phyloP scores from a whole-genome alignment of 2,797 vertebrate genomes.

The Argentina silus region DNA sequence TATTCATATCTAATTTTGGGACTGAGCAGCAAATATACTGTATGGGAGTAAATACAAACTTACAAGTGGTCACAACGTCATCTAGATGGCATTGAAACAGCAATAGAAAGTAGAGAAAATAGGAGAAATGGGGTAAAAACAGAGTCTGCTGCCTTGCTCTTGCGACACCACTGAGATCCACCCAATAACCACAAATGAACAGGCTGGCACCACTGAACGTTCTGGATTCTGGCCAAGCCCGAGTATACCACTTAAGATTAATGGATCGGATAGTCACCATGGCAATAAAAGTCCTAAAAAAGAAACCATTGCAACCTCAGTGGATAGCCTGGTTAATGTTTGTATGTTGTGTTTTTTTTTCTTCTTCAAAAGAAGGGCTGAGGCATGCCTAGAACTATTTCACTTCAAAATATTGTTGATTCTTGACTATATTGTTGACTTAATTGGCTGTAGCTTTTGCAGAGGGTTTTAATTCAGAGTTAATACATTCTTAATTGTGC shows the following conservation, averaged over 20 bases:
- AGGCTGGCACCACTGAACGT: slow-evolving; percentile 57
- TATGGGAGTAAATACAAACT: neutral
- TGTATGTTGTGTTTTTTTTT: slow-evolving; percentile 16
- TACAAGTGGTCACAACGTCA: neutral
- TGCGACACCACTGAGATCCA: slow-evolving; percentile 63
- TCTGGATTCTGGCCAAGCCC: slow-evolving; percentile 52
- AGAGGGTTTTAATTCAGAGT: too few relatives aligned
- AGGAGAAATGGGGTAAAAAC: slow-evolving; percentile 37
- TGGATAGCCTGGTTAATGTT: slow-evolving; percentile 34
- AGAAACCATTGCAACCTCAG: slow-evolving; percentile 51
- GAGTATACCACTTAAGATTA: slow-evolving; percentile 56
- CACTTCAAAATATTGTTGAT: neutral
- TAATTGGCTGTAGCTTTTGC: too few relatives aligned
- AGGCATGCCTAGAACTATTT: slow-evolving; percentile 18
- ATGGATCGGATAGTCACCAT: slow-evolving; percentile 63
- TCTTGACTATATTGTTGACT: too few relatives aligned
- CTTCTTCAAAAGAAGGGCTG: slow-evolving; percentile 27
- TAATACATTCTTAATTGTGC: neutral
- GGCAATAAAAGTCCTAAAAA: slow-evolving; percentile 50
- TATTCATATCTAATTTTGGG: too few relatives aligned
- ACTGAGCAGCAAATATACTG: neutral
- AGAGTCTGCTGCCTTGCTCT: slow-evolving; percentile 40
- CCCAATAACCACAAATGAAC: slow-evolving; percentile 72
- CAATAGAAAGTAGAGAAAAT: slow-evolving; percentile 39
- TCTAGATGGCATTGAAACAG: slow-evolving; percentile 7